A percentile compares a stretch with the other conserved stretches of the same genome.
phyloP scores from a whole-genome alignment of 2,888 invertebrate genomes.

The Laspeyria flexula region DNA sequence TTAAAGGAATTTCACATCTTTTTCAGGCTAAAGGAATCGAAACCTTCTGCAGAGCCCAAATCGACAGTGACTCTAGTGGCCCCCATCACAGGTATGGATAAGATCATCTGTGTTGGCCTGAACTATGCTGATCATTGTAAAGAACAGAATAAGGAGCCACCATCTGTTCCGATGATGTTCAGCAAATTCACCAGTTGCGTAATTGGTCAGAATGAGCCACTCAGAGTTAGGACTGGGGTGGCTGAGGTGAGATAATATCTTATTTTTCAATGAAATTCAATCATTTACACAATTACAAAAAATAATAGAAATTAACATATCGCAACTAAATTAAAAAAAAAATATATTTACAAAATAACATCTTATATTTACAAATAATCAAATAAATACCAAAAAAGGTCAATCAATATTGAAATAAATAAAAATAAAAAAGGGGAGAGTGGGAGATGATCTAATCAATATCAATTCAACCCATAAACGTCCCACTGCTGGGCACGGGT shows the following conservation, averaged over 20 bases:
- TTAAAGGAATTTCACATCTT: neutral
- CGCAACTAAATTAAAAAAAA: too few species aligned
- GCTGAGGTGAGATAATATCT: constrained; percentile 55
- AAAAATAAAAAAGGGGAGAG: too few species aligned
- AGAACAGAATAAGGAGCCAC: constrained; percentile 91
- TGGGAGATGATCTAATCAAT: too few species aligned
- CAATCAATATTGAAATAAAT: too few species aligned
- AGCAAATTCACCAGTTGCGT: constrained; percentile 94
- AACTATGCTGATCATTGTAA: constrained; percentile 95
- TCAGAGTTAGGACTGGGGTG: constrained; percentile 75
- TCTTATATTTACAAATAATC: too few species aligned
- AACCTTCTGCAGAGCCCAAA: constrained; percentile 57
- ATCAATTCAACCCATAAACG: too few species aligned
- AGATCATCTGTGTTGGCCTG: constrained; percentile 93
- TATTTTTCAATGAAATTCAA: too few species aligned
- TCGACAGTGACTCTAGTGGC: constrained; percentile 87
- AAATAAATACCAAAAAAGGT: too few species aligned
- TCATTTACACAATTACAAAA: too few species aligned
- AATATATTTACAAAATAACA: too few species aligned
- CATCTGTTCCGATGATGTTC: constrained; percentile 93
- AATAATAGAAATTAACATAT: too few species aligned
- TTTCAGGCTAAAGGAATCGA: constrained; percentile 47
- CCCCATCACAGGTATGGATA: constrained; percentile 92
- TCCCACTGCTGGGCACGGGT: too few species aligned
- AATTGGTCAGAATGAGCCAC: constrained; percentile 89